These are phyloP conservation scores for Perognathus longimembris DNA, from an alignment of 2,113 vertebrate species.

Conservation along the genomic window DNA sequence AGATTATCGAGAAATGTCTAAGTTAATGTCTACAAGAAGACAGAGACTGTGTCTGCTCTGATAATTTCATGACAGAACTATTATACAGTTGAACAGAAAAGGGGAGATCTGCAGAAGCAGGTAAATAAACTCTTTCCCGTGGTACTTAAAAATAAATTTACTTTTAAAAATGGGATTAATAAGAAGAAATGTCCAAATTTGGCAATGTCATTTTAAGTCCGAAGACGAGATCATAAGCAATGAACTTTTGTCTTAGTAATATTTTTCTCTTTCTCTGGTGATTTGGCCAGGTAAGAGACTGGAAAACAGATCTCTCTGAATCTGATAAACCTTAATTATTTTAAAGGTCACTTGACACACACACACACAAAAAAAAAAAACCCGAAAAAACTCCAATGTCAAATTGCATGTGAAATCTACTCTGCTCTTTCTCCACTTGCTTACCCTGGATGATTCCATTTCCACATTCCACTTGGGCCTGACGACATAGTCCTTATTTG, in stretches of 20 bases:
- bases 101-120: not conserved
- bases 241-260: not conserved
- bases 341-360: not conserved
- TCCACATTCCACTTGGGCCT: conserved; percentile 99
- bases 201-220: not conserved
- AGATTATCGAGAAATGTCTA: conserved; percentile 75
- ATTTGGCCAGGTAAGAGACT: not conserved
- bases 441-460: conserved; percentile 94
- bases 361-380: too few species aligned
- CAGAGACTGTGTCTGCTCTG: conserved; percentile 10
- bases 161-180: not conserved
- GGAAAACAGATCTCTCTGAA: conserved; percentile 30
- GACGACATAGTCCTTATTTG: conserved; percentile 99
- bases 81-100: conserved; percentile 15
- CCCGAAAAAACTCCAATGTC: not conserved
- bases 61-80: conserved; percentile 34
- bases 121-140: not conserved
- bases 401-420: not conserved
- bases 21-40: conserved; percentile 57
- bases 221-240: conserved; percentile 31
- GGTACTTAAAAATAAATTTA: not conserved
- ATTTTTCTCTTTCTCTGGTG: not conserved
- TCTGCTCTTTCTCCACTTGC: conserved; percentile 57
- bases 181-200: not conserved
- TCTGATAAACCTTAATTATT: conserved; percentile 10